Base-by-base conservation (phyloP, 2,113 vertebrate species). In the Rhinoderma darwinii region DNA sequence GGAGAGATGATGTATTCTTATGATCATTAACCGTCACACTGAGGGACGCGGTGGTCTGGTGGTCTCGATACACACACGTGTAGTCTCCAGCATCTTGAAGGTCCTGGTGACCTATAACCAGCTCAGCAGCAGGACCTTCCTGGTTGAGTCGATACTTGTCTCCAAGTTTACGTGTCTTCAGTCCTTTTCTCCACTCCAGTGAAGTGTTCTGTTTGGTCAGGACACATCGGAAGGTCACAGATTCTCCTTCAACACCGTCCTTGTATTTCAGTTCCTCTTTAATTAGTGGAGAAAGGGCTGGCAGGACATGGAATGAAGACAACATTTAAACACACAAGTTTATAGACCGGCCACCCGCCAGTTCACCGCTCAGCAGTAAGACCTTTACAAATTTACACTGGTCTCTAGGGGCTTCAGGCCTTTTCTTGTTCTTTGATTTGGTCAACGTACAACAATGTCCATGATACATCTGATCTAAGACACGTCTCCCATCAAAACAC, bases 91-190 rank as follows among this genome's bases (percentile, higher is more conserved):
- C 91, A 83, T 97, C 96, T 89, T 94, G 94, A 82, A 89, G 0
- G 0, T 92, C 93, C 80, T 96, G 72, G 20, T 91, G 89, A 0
- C 66, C 91, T 76, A 97, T 94, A 11, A 93, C 86, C 89, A 97
- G 91, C 90, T 96, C 94, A 63, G 93, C 93, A 51, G 88, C 44
- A 0, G 76, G 77, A 37, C 93, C 92, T 3, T 91, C 92, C 88
- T 96, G 95, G 83, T 90, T 94, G 89, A 96, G 93, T 88, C 90
- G 89, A 90, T 94, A 93, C 89, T 94, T 97, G 88, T 89, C 92
- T 90, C 93, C 95, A 0, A 84, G 89, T 88, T 89, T 89, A n/a
- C 94, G 90, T 35, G 84, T 70, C 35, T 90, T 3, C 0, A 87
- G 50, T 1, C 91, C 93, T 86, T 94, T 95, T 81, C 9, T 92